Conservation (phyloP, 2,113 vertebrate species). For the Scortum barcoo region DNA sequence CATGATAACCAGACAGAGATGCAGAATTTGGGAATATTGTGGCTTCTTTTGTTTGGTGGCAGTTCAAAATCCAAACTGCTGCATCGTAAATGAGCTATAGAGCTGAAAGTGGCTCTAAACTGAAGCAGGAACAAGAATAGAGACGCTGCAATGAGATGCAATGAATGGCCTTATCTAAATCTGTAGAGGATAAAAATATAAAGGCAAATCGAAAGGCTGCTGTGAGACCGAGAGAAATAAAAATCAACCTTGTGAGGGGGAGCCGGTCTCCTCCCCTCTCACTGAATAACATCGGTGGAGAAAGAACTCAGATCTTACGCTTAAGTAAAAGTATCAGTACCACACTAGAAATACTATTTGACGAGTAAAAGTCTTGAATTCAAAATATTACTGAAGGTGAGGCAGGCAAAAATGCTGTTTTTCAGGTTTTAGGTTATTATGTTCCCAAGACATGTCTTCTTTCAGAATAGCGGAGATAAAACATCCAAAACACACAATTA, state of each 20-base stretch:
- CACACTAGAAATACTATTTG: no score
- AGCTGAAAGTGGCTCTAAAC: constrained; percentile 58
- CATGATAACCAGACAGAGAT: constrained; percentile 19
- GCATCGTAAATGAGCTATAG: constrained; percentile 40
- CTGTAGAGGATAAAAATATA: constrained; percentile 64
- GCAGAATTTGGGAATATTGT: constrained; percentile 28
- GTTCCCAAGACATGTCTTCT: no score
- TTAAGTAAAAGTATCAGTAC: no score
- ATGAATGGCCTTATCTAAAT: constrained; percentile 60
- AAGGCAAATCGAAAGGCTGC: constrained; percentile 39
- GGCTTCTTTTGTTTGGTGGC: constrained; percentile 32
- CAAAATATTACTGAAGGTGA: no score
- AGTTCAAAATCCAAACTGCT: constrained; percentile 34
- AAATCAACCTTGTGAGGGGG: constrained; percentile 19
- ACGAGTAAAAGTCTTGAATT: no score
- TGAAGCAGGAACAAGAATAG: constrained; percentile 30
- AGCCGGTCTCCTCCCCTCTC: no score
- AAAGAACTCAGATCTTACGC: no score
- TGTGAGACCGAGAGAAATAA: constrained; percentile 28
- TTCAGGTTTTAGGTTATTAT: no score
- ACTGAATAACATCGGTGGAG: not conserved
- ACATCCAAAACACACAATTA: no score
- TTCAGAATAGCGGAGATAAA: no score
- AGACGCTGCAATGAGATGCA: constrained; percentile 36
- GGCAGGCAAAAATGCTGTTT: no score